A percentile compares a stretch with the other conserved stretches of the same genome.
Conservation (phyloP, 2,113 vertebrate species). For the Paracyprichromis sp. region DNA sequence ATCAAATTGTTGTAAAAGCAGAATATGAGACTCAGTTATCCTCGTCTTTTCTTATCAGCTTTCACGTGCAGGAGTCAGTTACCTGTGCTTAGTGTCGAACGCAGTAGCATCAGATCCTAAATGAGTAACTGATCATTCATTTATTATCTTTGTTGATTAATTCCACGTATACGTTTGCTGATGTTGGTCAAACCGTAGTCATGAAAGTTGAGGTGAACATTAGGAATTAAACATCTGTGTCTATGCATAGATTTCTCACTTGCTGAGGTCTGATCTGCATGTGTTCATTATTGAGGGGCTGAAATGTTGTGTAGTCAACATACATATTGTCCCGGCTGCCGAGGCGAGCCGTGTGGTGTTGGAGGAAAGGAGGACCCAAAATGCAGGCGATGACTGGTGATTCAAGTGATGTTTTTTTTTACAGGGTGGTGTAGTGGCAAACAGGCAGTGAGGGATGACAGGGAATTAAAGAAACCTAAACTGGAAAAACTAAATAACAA, state of each 20-base stretch:
- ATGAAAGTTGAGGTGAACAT: background rate
- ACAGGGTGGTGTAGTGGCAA: no score
- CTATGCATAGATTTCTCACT: background rate
- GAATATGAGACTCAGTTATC: background rate
- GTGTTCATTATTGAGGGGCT: background rate
- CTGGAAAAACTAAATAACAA: background rate
- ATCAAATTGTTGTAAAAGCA: background rate
- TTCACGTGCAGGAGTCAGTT: background rate
- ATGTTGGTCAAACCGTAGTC: background rate
- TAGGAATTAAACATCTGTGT: background rate
- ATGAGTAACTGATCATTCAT: conserved; percentile 19
- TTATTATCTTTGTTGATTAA: conserved; percentile 12
- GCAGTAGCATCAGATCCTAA: background rate
- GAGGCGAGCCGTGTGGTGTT: no score
- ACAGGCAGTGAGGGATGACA: no score
- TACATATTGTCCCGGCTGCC: no score
- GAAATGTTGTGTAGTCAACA: background rate
- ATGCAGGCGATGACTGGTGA: no score
- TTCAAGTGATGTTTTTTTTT: no score
- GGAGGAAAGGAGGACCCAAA: no score
- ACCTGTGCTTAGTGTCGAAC: background rate
- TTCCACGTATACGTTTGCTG: background rate
- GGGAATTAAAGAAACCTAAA: background rate
- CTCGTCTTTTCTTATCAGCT: background rate
- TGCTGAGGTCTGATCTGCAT: background rate